These are phyloP conservation scores for Halcyon smyrnensis DNA, from an alignment of 2,797 vertebrate species.

Conservation along the genomic window DNA sequence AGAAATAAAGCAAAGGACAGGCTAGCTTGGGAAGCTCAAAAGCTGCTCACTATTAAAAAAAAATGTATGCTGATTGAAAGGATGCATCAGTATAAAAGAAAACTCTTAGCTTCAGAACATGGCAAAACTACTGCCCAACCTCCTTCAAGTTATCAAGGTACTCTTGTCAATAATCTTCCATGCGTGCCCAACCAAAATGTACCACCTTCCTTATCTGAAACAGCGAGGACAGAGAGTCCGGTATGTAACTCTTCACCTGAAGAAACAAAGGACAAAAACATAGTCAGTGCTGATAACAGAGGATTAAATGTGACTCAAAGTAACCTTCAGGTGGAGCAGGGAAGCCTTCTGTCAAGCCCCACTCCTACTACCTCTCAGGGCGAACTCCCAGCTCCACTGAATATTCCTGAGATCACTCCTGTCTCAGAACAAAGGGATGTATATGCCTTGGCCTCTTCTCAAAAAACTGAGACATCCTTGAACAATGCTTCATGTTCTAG, in stretches of 20 bases:
- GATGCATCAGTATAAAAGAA: constrained; percentile 57
- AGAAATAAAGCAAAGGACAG: constrained; percentile 27
- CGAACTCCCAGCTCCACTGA: background rate
- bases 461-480: background rate
- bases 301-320: background rate
- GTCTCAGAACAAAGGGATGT: background rate
- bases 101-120: constrained; percentile 39
- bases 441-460: background rate
- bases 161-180: background rate
- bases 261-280: background rate
- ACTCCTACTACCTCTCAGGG: background rate
- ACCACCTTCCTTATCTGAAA: background rate
- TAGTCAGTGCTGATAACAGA: background rate
- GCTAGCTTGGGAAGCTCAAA: constrained; percentile 65
- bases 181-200: background rate
- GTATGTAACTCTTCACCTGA: background rate
- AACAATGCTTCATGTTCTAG: background rate
- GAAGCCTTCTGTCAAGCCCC: background rate
- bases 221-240: background rate
- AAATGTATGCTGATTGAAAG: constrained; percentile 65
- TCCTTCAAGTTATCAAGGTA: background rate
- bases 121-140: background rate
- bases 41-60: constrained; percentile 56
- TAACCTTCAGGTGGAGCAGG: constrained; percentile 13
- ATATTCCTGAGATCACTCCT: background rate